Evolutionary conservation across 1,140 invertebrate species (phyloP).

Genomic region (Tribolium madens): DNA sequence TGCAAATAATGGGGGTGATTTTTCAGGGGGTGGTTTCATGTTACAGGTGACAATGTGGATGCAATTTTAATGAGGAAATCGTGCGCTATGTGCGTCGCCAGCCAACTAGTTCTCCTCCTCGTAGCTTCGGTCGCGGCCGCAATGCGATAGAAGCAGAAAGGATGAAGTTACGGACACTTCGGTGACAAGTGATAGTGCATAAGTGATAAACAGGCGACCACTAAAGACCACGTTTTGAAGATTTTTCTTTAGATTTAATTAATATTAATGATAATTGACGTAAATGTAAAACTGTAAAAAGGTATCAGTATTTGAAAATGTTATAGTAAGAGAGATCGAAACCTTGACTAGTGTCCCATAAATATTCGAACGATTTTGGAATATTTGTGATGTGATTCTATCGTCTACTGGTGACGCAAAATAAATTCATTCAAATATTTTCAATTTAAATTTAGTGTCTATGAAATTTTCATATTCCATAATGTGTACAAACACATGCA

Average conservation of each 20-base stretch:
- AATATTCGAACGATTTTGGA: slow-evolving; percentile 21
- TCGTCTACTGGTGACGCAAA: slow-evolving; percentile 6
- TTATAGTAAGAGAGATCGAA: slow-evolving; percentile 10
- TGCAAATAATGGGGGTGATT: background rate
- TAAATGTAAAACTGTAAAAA: slow-evolving; percentile 42
- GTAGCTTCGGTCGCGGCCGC: slow-evolving; percentile 56
- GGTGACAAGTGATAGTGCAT: slow-evolving; percentile 27
- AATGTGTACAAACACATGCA: slow-evolving; percentile 40
- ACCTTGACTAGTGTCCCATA: slow-evolving; percentile 2
- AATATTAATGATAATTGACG: slow-evolving; percentile 33
- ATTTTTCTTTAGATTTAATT: slow-evolving; percentile 39
- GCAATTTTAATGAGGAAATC: slow-evolving; percentile 64
- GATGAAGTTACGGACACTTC: slow-evolving; percentile 4
- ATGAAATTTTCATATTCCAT: slow-evolving; percentile 37
- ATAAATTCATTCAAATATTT: slow-evolving; percentile 33
- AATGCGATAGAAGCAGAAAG: slow-evolving; percentile 55
- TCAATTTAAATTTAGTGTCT: slow-evolving; percentile 43
- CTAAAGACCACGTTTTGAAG: slow-evolving; percentile 19
- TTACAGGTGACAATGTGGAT: slow-evolving; percentile 64
- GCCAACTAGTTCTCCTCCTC: slow-evolving; percentile 61
- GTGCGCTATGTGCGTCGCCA: slow-evolving; percentile 62
- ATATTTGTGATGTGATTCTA: slow-evolving; percentile 17
- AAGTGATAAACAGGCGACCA: slow-evolving; percentile 37
- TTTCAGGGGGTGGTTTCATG: slow-evolving; percentile 5
- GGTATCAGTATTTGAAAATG: slow-evolving; percentile 32